Percentiles rank a stretch among this genome's conserved stretches.
phyloP scores from a whole-genome alignment of 2,888 invertebrate species.

The Sycophila texana region DNA sequence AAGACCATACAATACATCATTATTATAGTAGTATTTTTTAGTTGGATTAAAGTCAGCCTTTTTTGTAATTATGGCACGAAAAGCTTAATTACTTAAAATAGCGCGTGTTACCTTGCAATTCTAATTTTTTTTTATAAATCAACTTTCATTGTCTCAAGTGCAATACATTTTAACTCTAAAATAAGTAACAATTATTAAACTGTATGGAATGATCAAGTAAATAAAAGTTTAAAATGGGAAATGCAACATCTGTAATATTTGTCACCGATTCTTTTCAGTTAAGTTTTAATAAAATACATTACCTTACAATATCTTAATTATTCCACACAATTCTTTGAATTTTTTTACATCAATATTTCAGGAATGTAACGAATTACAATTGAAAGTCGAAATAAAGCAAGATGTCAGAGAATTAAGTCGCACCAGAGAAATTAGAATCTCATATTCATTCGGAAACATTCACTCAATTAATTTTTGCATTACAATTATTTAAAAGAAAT shows the following conservation, averaged over 20 bases:
- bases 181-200: constrained; percentile 10
- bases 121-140: background rate
- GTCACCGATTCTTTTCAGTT: background rate
- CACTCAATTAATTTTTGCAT: constrained; percentile 32
- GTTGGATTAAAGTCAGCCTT: constrained; percentile 31
- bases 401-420: constrained; percentile 57
- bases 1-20: too few relatives aligned
- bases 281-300: too few relatives aligned
- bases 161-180: constrained; percentile 2
- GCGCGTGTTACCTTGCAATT: too few relatives aligned
- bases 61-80: constrained; percentile 67
- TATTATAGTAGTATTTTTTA: constrained; percentile 7
- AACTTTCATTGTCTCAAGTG: too few relatives aligned
- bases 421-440: constrained; percentile 39
- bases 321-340: constrained; percentile 17
- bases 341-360: constrained; percentile 38
- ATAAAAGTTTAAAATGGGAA: constrained; percentile 1
- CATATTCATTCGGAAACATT: constrained; percentile 30
- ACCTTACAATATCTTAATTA: constrained; percentile 26
- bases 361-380: constrained; percentile 44
- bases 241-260: constrained; percentile 16
- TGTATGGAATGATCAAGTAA: constrained; percentile 35
- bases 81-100: constrained; percentile 50
- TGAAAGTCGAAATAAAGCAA: constrained; percentile 53
- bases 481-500: constrained; percentile 28